Conservation (phyloP, 92 coral and sea anemone species). For the Hydrozoanthus gracilis region DNA sequence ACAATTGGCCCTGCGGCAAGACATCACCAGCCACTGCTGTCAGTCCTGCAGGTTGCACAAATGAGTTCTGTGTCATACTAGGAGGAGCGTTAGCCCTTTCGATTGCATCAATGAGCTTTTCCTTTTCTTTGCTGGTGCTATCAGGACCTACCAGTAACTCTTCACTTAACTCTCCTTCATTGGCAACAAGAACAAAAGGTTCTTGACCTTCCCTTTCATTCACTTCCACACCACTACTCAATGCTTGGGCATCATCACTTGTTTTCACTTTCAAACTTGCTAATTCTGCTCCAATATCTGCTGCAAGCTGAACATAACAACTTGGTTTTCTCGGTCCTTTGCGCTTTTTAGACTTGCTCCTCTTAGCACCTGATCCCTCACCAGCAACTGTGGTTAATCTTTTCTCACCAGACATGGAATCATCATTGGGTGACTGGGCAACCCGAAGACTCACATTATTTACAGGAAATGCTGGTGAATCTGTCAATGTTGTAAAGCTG, state of each 20-base stretch:
- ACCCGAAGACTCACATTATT: not conserved
- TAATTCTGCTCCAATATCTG: conserved; percentile 64
- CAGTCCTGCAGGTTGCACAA: not conserved
- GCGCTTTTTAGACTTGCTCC: conserved; percentile 20
- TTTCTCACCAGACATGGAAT: conserved; percentile 19
- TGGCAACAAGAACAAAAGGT: conserved; percentile 25
- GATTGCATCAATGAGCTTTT: not conserved
- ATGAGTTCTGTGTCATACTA: not conserved
- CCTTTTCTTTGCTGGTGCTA: not conserved
- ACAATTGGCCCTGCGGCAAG: not conserved
- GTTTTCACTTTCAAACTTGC: conserved; percentile 54
- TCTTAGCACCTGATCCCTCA: not conserved
- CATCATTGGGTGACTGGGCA: not conserved
- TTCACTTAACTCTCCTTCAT: not conserved
- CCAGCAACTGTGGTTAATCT: conserved; percentile 5
- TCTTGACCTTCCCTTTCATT: not conserved
- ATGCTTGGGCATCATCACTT: not conserved
- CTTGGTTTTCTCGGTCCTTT: conserved; percentile 47
- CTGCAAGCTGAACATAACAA: conserved; percentile 75
- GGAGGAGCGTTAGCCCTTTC: not conserved
- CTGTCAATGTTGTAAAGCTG: not conserved
- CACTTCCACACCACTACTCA: not conserved
- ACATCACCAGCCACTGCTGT: not conserved
- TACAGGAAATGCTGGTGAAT: not conserved
- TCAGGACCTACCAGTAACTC: not conserved